Conservation (phyloP, 2,113 vertebrate species). For the Gobio gobio region DNA sequence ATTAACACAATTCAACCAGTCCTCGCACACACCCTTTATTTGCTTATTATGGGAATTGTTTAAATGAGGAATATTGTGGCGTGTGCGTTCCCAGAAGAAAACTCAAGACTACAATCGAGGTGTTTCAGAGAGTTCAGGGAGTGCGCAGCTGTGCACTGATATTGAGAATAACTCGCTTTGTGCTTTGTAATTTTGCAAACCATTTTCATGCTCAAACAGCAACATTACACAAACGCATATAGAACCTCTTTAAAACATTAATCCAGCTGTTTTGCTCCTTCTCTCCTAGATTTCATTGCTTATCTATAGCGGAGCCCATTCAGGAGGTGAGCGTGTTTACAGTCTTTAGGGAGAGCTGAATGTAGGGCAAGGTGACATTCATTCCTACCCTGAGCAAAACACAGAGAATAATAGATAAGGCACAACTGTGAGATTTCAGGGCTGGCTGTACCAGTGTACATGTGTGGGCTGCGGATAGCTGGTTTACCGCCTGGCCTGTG, state of each 20-base stretch:
- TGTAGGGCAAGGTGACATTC: constrained; percentile 39
- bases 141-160: no score
- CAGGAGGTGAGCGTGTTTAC: constrained; percentile 6
- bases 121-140: no score
- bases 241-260: not conserved
- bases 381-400: constrained; percentile 18
- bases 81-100: no score
- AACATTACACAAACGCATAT: no score
- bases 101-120: no score
- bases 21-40: no score
- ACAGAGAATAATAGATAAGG: constrained; percentile 29
- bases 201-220: not conserved
- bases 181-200: no score
- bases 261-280: not conserved
- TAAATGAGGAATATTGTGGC: no score
- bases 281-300: not conserved
- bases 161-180: no score
- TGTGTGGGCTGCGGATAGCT: constrained; percentile 57
- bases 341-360: constrained; percentile 55
- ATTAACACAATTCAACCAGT: no score
- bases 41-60: no score
- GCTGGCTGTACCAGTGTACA: constrained; percentile 46
- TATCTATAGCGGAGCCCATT: constrained; percentile 16
- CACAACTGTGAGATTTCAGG: constrained; percentile 32
- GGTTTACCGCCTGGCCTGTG: constrained; percentile 34